Conservation (phyloP, 2,888 invertebrate genomes). For the Elmis aenea region DNA sequence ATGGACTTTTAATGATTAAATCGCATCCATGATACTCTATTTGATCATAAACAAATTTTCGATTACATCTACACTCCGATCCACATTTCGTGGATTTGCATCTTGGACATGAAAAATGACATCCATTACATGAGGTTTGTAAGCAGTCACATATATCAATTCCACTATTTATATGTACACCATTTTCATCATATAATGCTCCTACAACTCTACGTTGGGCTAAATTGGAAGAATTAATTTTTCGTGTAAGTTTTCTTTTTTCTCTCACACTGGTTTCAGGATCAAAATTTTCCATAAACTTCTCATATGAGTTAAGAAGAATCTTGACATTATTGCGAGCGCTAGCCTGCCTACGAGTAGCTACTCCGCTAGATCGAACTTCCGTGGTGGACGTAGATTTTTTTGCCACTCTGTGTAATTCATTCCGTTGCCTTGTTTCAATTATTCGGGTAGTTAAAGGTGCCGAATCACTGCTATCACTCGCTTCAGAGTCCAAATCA, state of each 20-base stretch:
- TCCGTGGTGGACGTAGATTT: too few relatives aligned
- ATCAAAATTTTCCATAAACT: conserved; percentile 60
- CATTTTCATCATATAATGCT: conserved; percentile 74
- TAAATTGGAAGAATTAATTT: conserved; percentile 56
- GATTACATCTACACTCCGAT: conserved; percentile 70
- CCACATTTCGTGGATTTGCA: conserved; percentile 75
- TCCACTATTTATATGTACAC: conserved; percentile 58
- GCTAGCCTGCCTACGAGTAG: conserved; percentile 20
- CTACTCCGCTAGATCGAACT: conserved; percentile 5
- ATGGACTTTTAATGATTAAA: conserved; percentile 56
- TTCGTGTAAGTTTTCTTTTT: conserved; percentile 69
- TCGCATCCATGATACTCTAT: conserved; percentile 78
- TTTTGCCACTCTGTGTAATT: too few relatives aligned
- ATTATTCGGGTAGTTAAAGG: conserved; percentile 5
- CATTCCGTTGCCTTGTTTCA: too few relatives aligned
- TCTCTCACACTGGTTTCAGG: conserved; percentile 76
- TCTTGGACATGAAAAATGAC: conserved; percentile 74
- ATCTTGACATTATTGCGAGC: conserved; percentile 19
- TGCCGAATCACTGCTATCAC: conserved; percentile 3
- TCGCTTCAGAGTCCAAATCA: too few relatives aligned
- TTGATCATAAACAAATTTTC: conserved; percentile 73
- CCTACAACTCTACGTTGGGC: conserved; percentile 46
- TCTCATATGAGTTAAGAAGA: conserved; percentile 16
- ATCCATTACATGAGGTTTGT: conserved; percentile 71
- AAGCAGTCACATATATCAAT: conserved; percentile 83